Evolutionary conservation across 2,797 vertebrate genomes (phyloP).

Genomic region (Vireo griseus): DNA sequence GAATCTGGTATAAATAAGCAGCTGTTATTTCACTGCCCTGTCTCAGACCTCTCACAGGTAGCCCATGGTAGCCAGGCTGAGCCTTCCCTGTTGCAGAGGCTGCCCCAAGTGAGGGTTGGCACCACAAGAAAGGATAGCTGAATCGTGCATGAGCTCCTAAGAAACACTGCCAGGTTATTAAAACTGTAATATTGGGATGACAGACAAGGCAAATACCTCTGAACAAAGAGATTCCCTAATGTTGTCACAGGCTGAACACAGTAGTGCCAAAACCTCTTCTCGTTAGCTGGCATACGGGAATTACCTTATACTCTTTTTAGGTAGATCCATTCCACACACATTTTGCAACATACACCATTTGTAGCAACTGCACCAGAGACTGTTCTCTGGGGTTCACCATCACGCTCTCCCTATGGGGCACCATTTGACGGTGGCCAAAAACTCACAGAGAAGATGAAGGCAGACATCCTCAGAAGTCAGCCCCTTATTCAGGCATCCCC

Average conservation of each 20-base stretch:
- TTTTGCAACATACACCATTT: too few relatives aligned
- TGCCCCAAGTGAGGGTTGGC: not conserved
- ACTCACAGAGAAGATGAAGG: too few relatives aligned
- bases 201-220: not conserved
- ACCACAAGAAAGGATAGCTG: not conserved
- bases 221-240: not conserved
- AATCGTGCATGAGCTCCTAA: not conserved
- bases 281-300: not conserved
- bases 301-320: not conserved
- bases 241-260: fast-evolving
- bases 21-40: not conserved
- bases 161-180: not conserved
- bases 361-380: too few relatives aligned
- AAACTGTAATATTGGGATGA: not conserved
- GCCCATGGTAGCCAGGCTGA: not conserved
- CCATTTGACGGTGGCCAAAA: too few relatives aligned
- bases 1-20: not conserved
- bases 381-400: too few relatives aligned
- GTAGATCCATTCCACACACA: not conserved
- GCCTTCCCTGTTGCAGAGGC: not conserved
- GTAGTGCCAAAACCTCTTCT: not conserved
- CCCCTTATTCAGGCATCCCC: too few relatives aligned
- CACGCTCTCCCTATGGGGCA: too few relatives aligned
- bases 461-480: too few relatives aligned
- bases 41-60: not conserved